Conservation (phyloP, 2,797 vertebrate species). For the Danio albolineatus region DNA sequence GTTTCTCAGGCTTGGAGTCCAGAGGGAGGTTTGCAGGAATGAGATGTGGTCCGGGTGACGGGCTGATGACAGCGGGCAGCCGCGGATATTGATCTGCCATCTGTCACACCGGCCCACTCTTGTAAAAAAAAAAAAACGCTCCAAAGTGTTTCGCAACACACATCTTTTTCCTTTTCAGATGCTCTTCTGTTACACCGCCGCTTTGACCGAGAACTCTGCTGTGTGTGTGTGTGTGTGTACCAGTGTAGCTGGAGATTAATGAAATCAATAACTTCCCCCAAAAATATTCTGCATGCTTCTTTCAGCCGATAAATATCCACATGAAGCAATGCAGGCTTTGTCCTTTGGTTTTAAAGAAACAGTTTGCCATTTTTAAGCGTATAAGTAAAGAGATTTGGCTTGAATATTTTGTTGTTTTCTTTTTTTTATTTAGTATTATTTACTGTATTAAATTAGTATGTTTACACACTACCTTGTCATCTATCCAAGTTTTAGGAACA, state of each 20-base stretch:
- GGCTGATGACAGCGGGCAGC: conserved; percentile 41
- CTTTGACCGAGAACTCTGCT: not conserved
- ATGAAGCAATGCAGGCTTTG: conserved; percentile 8
- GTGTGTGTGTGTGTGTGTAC: not conserved
- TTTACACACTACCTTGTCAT: no score
- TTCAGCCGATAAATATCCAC: conserved; percentile 9
- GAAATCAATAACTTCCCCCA: conserved; percentile 6
- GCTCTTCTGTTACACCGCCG: not conserved
- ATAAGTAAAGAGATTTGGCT: not conserved
- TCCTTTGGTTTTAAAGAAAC: not conserved
- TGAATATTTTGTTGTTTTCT: conserved; percentile 3
- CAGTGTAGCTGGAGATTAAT: conserved; percentile 2
- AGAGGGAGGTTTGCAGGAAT: conserved; percentile 17
- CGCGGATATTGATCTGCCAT: conserved; percentile 41
- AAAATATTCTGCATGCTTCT: not conserved
- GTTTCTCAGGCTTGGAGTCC: conserved; percentile 11
- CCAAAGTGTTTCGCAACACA: conserved; percentile 22
- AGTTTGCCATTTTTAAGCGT: conserved; percentile 44
- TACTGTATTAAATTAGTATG: no score
- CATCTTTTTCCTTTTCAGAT: conserved; percentile 23
- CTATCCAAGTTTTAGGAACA: no score
- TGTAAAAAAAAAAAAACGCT: conserved; percentile 6
- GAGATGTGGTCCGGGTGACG: conserved; percentile 33
- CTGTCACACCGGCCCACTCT: conserved; percentile 27
- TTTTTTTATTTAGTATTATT: no score